A percentile compares a stretch with the other conserved stretches of the same genome.
phyloP scores from a whole-genome alignment of 2,888 invertebrate species.

The Torymus aiolomorphi region DNA sequence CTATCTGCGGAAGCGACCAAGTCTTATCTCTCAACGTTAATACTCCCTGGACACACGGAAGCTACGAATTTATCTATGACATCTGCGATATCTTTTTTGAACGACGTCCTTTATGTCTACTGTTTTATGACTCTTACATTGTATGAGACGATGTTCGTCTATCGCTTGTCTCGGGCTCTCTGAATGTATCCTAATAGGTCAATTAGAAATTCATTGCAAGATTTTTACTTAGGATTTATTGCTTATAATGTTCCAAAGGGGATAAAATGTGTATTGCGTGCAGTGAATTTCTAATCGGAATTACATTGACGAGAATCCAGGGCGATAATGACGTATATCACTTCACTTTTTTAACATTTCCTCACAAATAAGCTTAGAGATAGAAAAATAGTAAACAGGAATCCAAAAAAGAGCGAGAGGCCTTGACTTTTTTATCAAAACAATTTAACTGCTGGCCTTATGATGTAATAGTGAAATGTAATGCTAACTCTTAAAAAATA shows the following conservation, averaged over 20 bases:
- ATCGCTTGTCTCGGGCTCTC: constrained; percentile 17
- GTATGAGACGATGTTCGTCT: constrained; percentile 12
- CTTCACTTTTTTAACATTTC: constrained; percentile 21
- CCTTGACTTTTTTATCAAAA: neutral
- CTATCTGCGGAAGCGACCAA: constrained; percentile 34
- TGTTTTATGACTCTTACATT: constrained; percentile 13
- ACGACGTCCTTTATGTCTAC: neutral
- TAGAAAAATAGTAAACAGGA: constrained; percentile 24
- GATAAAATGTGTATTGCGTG: neutral
- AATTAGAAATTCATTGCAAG: constrained; percentile 32
- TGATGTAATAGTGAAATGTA: neutral
- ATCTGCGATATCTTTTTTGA: constrained; percentile 24
- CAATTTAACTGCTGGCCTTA: neutral
- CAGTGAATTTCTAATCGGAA: constrained; percentile 19
- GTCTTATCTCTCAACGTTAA: constrained; percentile 33
- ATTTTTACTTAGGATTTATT: too few species aligned
- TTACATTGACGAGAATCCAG: constrained; percentile 12
- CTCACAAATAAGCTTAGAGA: constrained; percentile 33
- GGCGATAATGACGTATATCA: constrained; percentile 12
- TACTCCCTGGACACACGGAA: constrained; percentile 44
- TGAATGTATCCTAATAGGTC: neutral
- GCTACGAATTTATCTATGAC: constrained; percentile 28
- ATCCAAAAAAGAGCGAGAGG: constrained; percentile 32
- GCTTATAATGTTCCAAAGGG: neutral
- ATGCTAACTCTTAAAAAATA: neutral